Evolutionary conservation across 2,797 vertebrate genomes (phyloP), one percentile per base, ranked within the genome.

Genomic region (Arctocebus calabarensis): DNA sequence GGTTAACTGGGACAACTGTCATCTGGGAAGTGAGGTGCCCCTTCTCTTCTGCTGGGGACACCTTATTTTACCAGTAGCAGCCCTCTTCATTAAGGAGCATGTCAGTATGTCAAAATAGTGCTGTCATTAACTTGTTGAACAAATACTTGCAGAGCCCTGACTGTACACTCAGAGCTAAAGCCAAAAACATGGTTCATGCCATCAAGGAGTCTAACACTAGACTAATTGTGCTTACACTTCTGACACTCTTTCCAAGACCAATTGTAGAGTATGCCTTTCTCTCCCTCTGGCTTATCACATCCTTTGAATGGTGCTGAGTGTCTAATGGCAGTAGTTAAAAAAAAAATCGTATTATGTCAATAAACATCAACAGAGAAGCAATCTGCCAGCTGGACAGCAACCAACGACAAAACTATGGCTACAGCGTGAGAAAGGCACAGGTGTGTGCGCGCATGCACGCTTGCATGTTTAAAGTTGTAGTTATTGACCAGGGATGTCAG

Each of bases 361-460:
- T 40, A 77, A 81, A 62, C 61, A 59, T 84, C 71, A 79, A 29
- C 43, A 89, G 75, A 90, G 61, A 90, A 32, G 48, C 34, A 13
- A 5, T 20, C 59, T 59, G 43, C 73, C 64, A 4, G 32, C 0
- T 78, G 90, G 73, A 83, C 40, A 37, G 81, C 29, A 34, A 40
- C 59, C 7, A 3, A 61, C 0, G 0, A 64, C 25, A 52, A 84
- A 48, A 43, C 32, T 0, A 5, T 2, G 9, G 29, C 57, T 16
- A 1, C 7, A 0, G 3, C 1, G 37, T 19, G n/a, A 91, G 27
- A 61, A 90, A 87, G 23, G 23, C 43, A 7, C 25, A 40, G 25
- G 22, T 0, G 37, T 3, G 0, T 16, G 16, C n/a, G 13, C 9
- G 34, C 2, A 1, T 2, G 73, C 12, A 43, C 1, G 1, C 0